Evolutionary conservation across 2,113 vertebrate species (phyloP).

Genomic region (Anhinga anhinga): DNA sequence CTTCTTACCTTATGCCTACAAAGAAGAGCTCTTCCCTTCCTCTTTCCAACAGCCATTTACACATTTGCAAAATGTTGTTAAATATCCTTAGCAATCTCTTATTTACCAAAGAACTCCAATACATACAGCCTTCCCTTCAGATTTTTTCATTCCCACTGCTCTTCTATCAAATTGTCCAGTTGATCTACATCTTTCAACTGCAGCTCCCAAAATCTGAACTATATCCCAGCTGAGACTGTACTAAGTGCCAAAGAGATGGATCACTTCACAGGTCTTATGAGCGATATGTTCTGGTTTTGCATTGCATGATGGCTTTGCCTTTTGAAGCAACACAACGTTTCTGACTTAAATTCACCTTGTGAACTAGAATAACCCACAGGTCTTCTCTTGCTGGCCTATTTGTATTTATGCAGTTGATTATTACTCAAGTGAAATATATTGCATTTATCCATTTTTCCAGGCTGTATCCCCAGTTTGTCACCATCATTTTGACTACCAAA

Average conservation of each 20-base stretch:
- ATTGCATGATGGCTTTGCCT: not conserved
- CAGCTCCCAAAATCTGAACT: not conserved
- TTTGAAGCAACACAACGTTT: not conserved
- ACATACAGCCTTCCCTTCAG: not conserved
- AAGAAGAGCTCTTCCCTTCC: not conserved
- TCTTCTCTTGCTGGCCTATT: not conserved
- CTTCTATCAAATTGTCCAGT: not conserved
- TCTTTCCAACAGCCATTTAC: not conserved
- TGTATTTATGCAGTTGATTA: not conserved
- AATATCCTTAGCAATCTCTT: not conserved
- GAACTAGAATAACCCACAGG: not conserved
- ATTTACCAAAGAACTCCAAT: not conserved
- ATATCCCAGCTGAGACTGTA: not conserved
- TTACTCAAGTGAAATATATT: not conserved
- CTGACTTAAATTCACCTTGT: not conserved
- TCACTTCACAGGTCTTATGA: not conserved
- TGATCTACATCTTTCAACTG: not conserved
- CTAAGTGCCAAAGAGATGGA: not conserved
- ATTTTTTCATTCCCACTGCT: not conserved
- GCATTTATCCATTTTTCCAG: not conserved
- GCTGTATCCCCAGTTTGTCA: not conserved
- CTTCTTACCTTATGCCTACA: not conserved
- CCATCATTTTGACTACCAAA: not conserved
- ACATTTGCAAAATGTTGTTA: not conserved
- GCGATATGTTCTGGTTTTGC: not conserved